Evolutionary conservation across 2,113 vertebrate genomes (phyloP), one percentile per base, ranked within the genome.

Genomic region (Porphyrio hochstetteri): DNA sequence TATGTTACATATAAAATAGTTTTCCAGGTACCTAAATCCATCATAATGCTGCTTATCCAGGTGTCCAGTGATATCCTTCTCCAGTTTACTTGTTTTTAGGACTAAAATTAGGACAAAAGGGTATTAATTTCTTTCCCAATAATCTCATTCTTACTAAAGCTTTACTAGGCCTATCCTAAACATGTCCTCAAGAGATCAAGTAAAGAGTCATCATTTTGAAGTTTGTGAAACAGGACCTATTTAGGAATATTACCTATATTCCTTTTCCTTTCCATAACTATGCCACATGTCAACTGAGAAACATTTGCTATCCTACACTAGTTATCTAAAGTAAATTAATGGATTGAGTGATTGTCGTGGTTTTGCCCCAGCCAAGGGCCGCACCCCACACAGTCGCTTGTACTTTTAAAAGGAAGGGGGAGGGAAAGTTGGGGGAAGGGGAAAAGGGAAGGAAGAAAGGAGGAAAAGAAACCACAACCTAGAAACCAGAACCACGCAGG

Each of bases 111-210:
- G 78, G 92, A 44, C 65, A 87, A 82, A 93, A 75, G 23, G 28
- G 57, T 52, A 64, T 95, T 89, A 75, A 84, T 86, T 93, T 85
- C 28, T 75, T 87, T 16, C 82, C 60, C 60, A 78, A 24, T 94
- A 78, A 68, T 79, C 52, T 92, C 28, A 68, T 75, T 92, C 28
- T 81, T 84, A 20, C 7, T 71, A 64, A 92, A 89, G 61, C 60
- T 90, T 79, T 94, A 16, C 33, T 56, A 60, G 57, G 12, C 28
- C 67, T 63, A 3, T 79, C 31, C 48, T 79, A 82, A 64, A 76
- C 76, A 7, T 52, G 12, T 88, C 18, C 61, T 92, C 29, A 75
- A 82, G 88, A 15, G 36, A 79, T 12, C 82, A 36, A 79, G 10
- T 74, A 16, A 64, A 56, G 46, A 53, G 35, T 60, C 6, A 3